Base-by-base conservation (phyloP, 1,140 invertebrate species). In the Battus philenor region DNA sequence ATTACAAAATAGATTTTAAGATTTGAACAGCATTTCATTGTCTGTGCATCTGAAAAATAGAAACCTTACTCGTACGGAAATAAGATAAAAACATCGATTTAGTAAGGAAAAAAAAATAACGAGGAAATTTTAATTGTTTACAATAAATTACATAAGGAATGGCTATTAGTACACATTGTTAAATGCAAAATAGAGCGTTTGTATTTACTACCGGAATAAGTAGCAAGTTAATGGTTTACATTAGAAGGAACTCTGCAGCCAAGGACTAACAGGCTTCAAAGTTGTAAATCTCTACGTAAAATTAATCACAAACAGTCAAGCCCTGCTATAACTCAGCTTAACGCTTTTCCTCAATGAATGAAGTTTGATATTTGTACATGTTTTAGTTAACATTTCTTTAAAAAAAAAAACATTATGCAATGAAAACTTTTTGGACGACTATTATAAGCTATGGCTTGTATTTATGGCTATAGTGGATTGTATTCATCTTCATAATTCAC, bases 281-380 rank as follows among this genome's bases (percentile, higher is more conserved):
- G 18, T 39, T 39, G 36, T 39, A 39, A 39, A 39, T 39, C 36
- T 39, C 36, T 8, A 10, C 20, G 22, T 39, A 39, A 39, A 39
- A 39, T 39, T 39, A 39, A 39, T 39, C 36, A 39, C 36, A 39
- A 39, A 22, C 22, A 39, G 36, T 39, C 22, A 39, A 39, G 36
- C 36, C 26, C 26, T 22, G 12, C 36, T 39, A 39, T 26, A 39
- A 39, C 36, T 39, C 36, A 39, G 36, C 36, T 39, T 39, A 39
- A 24, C 36, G 36, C 20, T 20, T 22, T 26, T n/a, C 5, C 12
- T 39, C 18, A 13, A 39, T 39, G 26, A 39, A 39, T 39, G 24
- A 11, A 39, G 36, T 39, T 15, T 26, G 26, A 8, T 20, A 4
- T 39, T 39, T 39, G n/a, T 15, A 26, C 22, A 12, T 22, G 12